Conservation (phyloP, 2,888 invertebrate genomes). For the Rotaria sp. region DNA sequence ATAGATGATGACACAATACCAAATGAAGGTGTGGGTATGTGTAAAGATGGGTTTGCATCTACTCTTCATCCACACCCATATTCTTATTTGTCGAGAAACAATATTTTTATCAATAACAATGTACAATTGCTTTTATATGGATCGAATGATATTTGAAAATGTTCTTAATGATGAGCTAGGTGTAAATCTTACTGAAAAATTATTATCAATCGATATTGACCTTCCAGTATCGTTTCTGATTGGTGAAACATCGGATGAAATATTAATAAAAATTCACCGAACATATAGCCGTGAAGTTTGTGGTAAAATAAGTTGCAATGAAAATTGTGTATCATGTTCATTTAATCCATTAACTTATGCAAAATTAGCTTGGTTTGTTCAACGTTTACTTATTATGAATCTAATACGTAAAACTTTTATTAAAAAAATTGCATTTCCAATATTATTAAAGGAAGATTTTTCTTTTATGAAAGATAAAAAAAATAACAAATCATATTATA, state of each 20-base stretch:
- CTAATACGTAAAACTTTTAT: constrained; percentile 30
- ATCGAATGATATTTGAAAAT: neutral
- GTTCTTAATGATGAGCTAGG: neutral
- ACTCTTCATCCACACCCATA: no score
- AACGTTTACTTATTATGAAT: constrained; percentile 32
- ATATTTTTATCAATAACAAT: neutral
- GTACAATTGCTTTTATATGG: neutral
- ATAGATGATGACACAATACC: neutral
- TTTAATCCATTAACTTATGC: neutral
- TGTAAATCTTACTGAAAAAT: neutral
- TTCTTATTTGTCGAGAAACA: no score
- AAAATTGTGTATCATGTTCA: neutral
- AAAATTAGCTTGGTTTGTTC: neutral
- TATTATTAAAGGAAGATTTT: no score
- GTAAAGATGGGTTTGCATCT: no score
- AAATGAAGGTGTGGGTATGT: neutral
- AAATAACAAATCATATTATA: no score
- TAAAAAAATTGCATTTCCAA: no score
- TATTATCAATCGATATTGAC: neutral
- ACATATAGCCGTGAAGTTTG: neutral
- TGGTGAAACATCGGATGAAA: neutral
- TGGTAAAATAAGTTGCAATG: neutral
- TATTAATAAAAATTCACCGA: neutral
- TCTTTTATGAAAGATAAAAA: no score
- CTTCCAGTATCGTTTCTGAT: neutral